Percentiles rank a stretch among this genome's conserved stretches.
These are phyloP conservation scores for Periophthalmus magnuspinnatus DNA, from an alignment of 2,797 vertebrate species.

Conservation along the genomic window DNA sequence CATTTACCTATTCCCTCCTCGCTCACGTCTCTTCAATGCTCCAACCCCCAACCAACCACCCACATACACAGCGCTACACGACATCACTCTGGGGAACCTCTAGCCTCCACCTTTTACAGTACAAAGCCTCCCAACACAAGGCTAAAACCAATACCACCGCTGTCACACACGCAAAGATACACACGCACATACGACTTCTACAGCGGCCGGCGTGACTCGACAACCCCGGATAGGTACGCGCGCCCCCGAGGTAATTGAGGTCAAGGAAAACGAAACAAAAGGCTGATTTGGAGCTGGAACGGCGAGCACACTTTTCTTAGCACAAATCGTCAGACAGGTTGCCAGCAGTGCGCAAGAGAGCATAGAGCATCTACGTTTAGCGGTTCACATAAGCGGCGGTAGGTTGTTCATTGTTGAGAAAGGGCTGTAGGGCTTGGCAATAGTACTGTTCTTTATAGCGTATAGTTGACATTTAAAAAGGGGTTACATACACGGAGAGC, in stretches of 20 bases:
- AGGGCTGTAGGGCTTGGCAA: constrained; percentile 6
- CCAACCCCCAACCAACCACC: constrained; percentile 35
- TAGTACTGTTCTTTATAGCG: neutral
- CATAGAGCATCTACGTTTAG: constrained; percentile 45
- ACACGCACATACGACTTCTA: constrained; percentile 32
- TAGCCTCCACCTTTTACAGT: constrained; percentile 54
- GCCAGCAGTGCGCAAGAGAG: constrained; percentile 51
- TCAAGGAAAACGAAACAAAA: constrained; percentile 73
- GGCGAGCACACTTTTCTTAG: constrained; percentile 41
- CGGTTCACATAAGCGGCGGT: constrained; percentile 30
- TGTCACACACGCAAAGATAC: constrained; percentile 36
- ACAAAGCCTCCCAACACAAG: constrained; percentile 35
- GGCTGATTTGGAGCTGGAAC: constrained; percentile 54
- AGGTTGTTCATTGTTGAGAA: constrained; percentile 22
- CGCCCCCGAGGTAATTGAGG: constrained; percentile 73
- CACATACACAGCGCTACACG: constrained; percentile 36
- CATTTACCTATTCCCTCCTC: constrained; percentile 45
- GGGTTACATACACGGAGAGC: neutral
- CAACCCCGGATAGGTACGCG: constrained; percentile 62
- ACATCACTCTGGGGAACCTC: constrained; percentile 64
- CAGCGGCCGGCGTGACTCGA: constrained; percentile 64
- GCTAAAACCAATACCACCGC: constrained; percentile 56
- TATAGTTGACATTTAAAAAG: neutral
- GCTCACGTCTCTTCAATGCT: constrained; percentile 43
- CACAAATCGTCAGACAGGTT: constrained; percentile 46